Evolutionary conservation across 1,140 invertebrate species (phyloP).

Genomic region (Pseudomyrmex pallidus): DNA sequence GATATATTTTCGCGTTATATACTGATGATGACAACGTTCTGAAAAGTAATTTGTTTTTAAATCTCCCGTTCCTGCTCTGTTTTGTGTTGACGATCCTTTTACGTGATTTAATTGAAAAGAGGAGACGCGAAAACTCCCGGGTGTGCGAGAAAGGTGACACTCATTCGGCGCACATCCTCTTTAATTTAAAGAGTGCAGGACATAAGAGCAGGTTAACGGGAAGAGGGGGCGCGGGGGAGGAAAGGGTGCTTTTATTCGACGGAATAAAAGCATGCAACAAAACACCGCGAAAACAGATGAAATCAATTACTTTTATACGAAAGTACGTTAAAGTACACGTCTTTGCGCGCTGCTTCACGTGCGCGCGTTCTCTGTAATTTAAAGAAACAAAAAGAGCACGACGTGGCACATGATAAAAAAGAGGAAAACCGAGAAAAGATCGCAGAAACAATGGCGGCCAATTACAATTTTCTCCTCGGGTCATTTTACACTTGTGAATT

Average conservation of each 20-base stretch:
- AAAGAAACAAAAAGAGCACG: conserved; percentile 9
- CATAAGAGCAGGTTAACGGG: conserved; percentile 23
- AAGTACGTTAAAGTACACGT: conserved; percentile 23
- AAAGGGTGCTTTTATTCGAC: neutral
- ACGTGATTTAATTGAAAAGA: conserved; percentile 46
- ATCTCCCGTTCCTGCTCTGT: neutral
- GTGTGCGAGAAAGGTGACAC: conserved; percentile 8
- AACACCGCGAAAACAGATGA: conserved; percentile 42
- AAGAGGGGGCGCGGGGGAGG: no score
- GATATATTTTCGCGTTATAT: neutral
- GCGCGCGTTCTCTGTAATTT: conserved; percentile 35
- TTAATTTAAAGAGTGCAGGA: conserved; percentile 50
- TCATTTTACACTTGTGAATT: neutral
- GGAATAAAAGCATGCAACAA: conserved; percentile 33
- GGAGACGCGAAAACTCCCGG: neutral
- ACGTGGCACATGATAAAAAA: neutral
- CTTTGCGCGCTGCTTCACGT: neutral
- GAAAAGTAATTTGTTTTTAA: conserved; percentile 10
- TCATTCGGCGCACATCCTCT: conserved; percentile 44
- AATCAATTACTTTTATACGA: conserved; percentile 57
- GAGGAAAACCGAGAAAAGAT: conserved; percentile 1
- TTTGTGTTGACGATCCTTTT: neutral
- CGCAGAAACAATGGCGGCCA: conserved; percentile 5
- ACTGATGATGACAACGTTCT: neutral
- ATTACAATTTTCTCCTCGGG: neutral